Conservation (phyloP, 2,888 invertebrate species). For the Hydropsyche betteni region DNA sequence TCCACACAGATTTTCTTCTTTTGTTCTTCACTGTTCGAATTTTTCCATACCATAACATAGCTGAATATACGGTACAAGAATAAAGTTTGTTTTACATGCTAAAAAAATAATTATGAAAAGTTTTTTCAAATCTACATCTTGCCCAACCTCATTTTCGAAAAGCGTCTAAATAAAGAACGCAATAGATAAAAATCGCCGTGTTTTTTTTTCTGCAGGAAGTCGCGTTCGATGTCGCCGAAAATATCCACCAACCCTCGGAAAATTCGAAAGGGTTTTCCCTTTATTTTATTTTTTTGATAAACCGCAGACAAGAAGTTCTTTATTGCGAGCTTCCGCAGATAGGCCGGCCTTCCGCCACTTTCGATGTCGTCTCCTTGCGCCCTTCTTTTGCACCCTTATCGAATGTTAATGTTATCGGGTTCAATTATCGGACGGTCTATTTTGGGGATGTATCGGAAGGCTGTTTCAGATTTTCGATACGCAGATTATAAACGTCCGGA, state of each 20-base stretch:
- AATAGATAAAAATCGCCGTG: no score
- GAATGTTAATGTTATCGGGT: slow-evolving; percentile 27
- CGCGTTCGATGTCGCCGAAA: slow-evolving; percentile 20
- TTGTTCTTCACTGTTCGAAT: background rate
- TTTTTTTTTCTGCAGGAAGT: no score
- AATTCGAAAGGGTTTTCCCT: background rate
- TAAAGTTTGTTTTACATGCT: no score
- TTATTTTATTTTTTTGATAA: slow-evolving; percentile 22
- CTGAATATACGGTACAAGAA: no score
- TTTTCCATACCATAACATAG: no score
- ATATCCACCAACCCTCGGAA: slow-evolving; percentile 13
- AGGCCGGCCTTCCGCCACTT: background rate
- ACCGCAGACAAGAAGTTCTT: slow-evolving; percentile 20
- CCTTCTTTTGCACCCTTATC: background rate
- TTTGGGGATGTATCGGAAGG: background rate
- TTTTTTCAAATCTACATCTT: no score
- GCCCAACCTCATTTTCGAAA: no score
- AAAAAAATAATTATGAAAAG: no score
- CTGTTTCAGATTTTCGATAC: slow-evolving; percentile 7
- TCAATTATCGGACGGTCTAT: slow-evolving; percentile 24
- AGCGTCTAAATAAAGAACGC: no score
- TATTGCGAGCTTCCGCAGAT: slow-evolving; percentile 23
- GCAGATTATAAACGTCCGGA: no score
- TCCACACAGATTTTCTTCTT: slow-evolving; percentile 17
- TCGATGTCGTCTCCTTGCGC: no score